Base-by-base conservation (phyloP, 2,888 invertebrate genomes). In the Platypus cylindrus region DNA sequence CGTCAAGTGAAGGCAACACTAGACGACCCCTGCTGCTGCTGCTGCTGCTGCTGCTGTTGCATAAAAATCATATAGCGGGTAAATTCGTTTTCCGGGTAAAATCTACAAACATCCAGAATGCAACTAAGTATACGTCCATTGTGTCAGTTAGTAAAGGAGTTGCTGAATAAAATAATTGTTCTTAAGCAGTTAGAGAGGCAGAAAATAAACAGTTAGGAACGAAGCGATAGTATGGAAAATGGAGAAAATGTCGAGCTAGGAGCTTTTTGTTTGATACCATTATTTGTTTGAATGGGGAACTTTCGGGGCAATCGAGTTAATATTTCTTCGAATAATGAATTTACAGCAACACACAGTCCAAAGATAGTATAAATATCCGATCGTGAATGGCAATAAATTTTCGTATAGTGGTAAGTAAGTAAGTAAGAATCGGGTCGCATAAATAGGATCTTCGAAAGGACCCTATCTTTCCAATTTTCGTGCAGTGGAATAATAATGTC, bases 401-500 rank as follows among this genome's bases (percentile, higher is more conserved):
- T n/a, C n/a, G n/a, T n/a, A 44, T 32, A 32, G 31, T 32, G 39
- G 39, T 36, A 38, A 33, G 32, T n/a, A n/a, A n/a, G n/a, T n/a
- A n/a, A 43, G 34, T 38, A 43, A 43, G 43, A 41, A 43, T 41
- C 38, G 38, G 34, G 45, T 40, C 20, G 39, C 46, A 48, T 48
- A 50, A 50, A 50, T 50, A 50, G 46, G 45, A 43, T 41, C 49
- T 48, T 46, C 37, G 42, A 43, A 46, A 40, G 49, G 48, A n/a
- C n/a, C n/a, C n/a, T n/a, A n/a, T n/a, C n/a, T n/a, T n/a, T n/a
- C 38, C 40, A 44, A 43, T 44, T 45, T 39, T 44, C 50, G 47
- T 48, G 45, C 36, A 23, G 41, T 34, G 40, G 45, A 47, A 48
- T 50, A 50, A 49, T 51, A 52, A 54, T 54, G 53, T 53, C 53